Evolutionary conservation across 2,113 vertebrate genomes (phyloP).

Genomic region (Oryzias woworae): DNA sequence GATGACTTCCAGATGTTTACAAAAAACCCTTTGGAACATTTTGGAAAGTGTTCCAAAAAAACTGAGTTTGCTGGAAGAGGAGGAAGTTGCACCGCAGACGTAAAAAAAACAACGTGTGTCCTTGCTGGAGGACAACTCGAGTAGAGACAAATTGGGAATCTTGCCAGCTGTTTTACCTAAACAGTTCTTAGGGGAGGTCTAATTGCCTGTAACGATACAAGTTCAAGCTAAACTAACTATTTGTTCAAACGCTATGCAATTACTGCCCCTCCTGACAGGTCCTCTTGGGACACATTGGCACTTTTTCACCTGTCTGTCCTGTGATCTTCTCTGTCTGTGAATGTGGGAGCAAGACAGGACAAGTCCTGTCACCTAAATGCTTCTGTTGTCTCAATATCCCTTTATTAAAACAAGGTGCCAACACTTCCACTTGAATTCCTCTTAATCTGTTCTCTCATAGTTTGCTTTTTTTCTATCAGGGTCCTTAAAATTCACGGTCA

Average conservation of each 20-base stretch:
- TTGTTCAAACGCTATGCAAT: constrained; percentile 40
- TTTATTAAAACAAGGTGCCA: constrained; percentile 10
- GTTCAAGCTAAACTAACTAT: constrained; percentile 52
- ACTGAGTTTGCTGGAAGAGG: constrained; percentile 21
- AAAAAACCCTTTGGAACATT: constrained; percentile 65
- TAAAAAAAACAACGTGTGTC: constrained; percentile 41
- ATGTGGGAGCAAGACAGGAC: constrained; percentile 46
- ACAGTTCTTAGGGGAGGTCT: not conserved
- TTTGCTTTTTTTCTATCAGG: too few species aligned
- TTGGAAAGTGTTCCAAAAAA: constrained; percentile 58
- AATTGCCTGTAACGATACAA: constrained; percentile 12
- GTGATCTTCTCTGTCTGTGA: constrained; percentile 48
- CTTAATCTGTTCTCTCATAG: not conserved
- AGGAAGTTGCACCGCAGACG: constrained; percentile 48
- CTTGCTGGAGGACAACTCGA: constrained; percentile 3
- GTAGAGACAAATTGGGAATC: constrained; percentile 2
- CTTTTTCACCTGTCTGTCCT: constrained; percentile 40
- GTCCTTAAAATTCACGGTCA: too few species aligned
- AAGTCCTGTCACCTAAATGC: not conserved
- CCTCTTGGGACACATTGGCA: constrained; percentile 46
- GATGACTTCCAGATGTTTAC: constrained; percentile 79
- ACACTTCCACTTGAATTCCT: not conserved
- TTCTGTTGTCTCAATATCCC: constrained; percentile 14
- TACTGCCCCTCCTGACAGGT: constrained; percentile 33
- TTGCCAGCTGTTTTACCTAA: not conserved